Evolutionary conservation across 2,888 invertebrate genomes (phyloP), one percentile per base, ranked within the genome.

Genomic region (Eurois occulta): DNA sequence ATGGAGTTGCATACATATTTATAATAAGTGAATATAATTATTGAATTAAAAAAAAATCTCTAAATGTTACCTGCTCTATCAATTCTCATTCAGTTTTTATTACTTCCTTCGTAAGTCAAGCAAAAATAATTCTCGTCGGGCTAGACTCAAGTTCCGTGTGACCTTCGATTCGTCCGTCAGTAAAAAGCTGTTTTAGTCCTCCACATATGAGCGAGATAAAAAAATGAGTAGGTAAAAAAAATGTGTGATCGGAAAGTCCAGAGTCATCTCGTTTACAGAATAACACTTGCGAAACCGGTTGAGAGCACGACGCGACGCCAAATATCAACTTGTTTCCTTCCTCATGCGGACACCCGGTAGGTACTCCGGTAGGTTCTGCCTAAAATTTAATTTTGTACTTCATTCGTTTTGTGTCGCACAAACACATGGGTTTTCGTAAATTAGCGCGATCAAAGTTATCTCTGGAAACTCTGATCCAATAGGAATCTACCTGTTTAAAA

Each of bases 281-380:
- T 96, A 96, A 94, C 96, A 96, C 96, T 96, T 95, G 96, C 91
- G 90, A 91, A 95, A 96, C 96, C 96, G 96, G 96, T 96, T 92
- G 86, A 81, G 85, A 89, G 79, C 90, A 88, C 91, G 92, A 92
- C 92, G 92, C 91, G 91, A 92, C 92, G 92, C 93, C 94, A 95
- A 96, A 96, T 95, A 95, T 94, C 95, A 95, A 95, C 95, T 87
- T 92, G 96, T 96, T 96, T 96, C 96, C 96, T 96, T 96, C 96
- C 96, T 96, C 91, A 92, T 93, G 91, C 88, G 89, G 91, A 90
- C 89, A 88, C 89, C 87, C 85, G 89, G 87, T 86, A 79, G 75
- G 77, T 79, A 72, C 75, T 79, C 87, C 85, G 89, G 87, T 86
- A 79, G 75, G 77, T 79, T 74, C 75, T 79, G 75, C 77, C 80